Evolutionary conservation across 2,113 vertebrate species (phyloP).

Genomic region (Nestor notabilis): DNA sequence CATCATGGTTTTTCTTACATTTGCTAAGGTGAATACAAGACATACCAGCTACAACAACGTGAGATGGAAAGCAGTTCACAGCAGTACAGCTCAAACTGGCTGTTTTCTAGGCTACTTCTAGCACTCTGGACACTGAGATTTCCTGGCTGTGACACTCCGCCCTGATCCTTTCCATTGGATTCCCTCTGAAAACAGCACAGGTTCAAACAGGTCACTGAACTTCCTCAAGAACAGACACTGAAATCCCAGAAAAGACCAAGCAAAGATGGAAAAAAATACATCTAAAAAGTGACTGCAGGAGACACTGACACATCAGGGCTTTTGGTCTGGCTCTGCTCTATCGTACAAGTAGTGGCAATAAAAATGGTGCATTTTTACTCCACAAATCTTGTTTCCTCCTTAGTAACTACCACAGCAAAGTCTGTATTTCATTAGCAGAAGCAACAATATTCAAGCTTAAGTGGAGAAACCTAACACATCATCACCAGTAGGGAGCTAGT

Average conservation of each 20-base stretch:
- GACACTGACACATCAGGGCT: background rate
- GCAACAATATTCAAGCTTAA: background rate
- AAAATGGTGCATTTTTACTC: background rate
- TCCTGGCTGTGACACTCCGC: background rate
- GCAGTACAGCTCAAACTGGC: background rate
- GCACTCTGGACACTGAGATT: rapidly evolving
- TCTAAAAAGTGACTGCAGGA: background rate
- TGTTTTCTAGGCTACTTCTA: background rate
- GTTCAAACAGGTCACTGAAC: background rate
- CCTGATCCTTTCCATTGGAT: background rate
- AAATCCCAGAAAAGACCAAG: background rate
- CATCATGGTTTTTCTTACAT: rapidly evolving
- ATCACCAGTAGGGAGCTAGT: background rate
- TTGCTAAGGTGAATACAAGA: background rate
- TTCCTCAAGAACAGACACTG: background rate
- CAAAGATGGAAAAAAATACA: background rate
- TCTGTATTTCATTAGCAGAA: constrained; percentile 12
- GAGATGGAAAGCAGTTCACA: rapidly evolving
- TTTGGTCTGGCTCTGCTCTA: background rate
- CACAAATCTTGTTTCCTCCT: background rate
- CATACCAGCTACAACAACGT: rapidly evolving
- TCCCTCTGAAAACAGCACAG: background rate
- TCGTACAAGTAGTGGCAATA: background rate
- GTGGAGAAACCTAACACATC: background rate
- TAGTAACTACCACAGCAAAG: background rate